Evolutionary conservation across 2,113 vertebrate genomes (phyloP).

Genomic region (Scolopax mira): DNA sequence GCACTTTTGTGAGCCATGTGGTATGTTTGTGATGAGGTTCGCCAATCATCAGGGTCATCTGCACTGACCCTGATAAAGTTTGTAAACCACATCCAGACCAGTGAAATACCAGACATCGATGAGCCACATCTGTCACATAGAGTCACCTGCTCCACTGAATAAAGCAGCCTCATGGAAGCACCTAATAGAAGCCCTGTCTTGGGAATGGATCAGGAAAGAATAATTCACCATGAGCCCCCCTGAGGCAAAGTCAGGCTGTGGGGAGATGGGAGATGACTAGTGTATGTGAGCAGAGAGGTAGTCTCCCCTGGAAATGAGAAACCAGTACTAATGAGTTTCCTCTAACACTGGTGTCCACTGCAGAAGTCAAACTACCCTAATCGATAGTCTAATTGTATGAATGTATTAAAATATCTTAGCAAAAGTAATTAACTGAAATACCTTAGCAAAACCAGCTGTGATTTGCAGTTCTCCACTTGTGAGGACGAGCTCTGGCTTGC

Average conservation of each 20-base stretch:
- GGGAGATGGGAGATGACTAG: background rate
- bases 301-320: background rate
- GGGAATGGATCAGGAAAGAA: background rate
- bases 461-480: background rate
- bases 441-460: background rate
- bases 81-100: background rate
- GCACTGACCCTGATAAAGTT: background rate
- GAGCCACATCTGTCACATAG: background rate
- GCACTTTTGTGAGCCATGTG: background rate
- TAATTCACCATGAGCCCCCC: background rate
- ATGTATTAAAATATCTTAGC: background rate
- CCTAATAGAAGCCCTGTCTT: background rate
- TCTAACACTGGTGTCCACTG: background rate
- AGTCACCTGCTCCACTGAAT: background rate
- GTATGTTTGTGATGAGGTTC: background rate
- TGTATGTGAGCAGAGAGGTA: background rate
- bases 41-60: background rate
- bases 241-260: background rate
- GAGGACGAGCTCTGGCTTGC: accelerated
- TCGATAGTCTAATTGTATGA: accelerated
- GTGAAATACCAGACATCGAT: background rate
- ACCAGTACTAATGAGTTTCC: background rate
- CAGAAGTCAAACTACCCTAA: background rate
- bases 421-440: background rate
- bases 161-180: background rate